Conservation (phyloP, 2,888 invertebrate genomes). For the Lithophane ornitopus region DNA sequence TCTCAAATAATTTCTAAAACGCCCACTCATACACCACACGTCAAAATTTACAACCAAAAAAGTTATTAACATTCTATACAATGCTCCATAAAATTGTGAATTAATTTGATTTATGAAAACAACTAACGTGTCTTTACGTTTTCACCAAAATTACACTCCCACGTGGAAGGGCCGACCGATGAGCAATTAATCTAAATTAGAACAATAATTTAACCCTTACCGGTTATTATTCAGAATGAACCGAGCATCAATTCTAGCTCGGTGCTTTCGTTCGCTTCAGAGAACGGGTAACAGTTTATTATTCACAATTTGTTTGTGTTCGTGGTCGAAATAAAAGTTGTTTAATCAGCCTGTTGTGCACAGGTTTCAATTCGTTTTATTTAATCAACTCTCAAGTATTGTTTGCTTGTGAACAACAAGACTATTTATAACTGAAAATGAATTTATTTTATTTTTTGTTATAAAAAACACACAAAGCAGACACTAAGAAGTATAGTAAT, state of each 20-base stretch:
- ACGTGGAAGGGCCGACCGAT: slow-evolving; percentile 74
- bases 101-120: slow-evolving; percentile 74
- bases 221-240: slow-evolving; percentile 73
- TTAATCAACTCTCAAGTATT: slow-evolving; percentile 9
- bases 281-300: slow-evolving; percentile 60
- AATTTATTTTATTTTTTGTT: slow-evolving; percentile 4
- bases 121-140: slow-evolving; percentile 65
- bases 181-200: slow-evolving; percentile 85
- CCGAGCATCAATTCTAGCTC: slow-evolving; percentile 65
- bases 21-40: slow-evolving; percentile 33
- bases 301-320: slow-evolving; percentile 61
- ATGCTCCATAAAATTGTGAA: slow-evolving; percentile 58
- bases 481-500: background rate
- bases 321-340: slow-evolving; percentile 48
- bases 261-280: slow-evolving; percentile 58
- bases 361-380: slow-evolving; percentile 26
- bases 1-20: slow-evolving; percentile 21
- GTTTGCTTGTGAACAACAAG: background rate
- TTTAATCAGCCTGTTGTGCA: slow-evolving; percentile 49
- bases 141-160: slow-evolving; percentile 73
- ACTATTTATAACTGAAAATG: background rate
- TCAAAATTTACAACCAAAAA: slow-evolving; percentile 29
- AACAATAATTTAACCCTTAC: slow-evolving; percentile 84
- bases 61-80: slow-evolving; percentile 40
- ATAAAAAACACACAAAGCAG: background rate